These are phyloP conservation scores for Epistrophe grossulariae DNA, from an alignment of 2,888 invertebrate genomes.

Conservation along the genomic window DNA sequence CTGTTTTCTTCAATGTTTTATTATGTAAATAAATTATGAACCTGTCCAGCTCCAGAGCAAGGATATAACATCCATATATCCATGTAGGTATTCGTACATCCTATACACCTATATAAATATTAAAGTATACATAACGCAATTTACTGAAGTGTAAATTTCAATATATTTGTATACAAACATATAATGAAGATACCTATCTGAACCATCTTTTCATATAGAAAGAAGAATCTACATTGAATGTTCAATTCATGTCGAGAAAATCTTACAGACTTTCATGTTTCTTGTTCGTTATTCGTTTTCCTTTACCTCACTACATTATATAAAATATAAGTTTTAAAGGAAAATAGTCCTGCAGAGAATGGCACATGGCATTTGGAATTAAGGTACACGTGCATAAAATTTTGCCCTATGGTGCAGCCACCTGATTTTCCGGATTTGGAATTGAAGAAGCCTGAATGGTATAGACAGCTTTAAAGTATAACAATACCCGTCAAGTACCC, in stretches of 20 bases:
- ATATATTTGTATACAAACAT: conserved; percentile 25
- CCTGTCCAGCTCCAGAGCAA: conserved; percentile 30
- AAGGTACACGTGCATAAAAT: conserved; percentile 43
- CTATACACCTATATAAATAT: neutral
- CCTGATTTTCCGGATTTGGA: neutral
- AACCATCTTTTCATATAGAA: neutral
- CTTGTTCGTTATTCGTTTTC: neutral
- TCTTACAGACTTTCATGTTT: conserved; percentile 16
- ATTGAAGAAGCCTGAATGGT: neutral
- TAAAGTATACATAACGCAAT: conserved; percentile 30
- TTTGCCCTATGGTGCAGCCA: neutral
- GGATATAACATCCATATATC: neutral
- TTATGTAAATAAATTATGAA: conserved; percentile 36
- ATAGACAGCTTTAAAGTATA: too few species aligned
- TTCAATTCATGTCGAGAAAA: conserved; percentile 5
- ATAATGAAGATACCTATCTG: neutral
- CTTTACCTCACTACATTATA: neutral
- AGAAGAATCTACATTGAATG: neutral
- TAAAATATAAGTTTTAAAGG: neutral
- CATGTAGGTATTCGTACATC: neutral
- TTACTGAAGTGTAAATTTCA: conserved; percentile 51
- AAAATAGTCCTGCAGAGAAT: conserved; percentile 26
- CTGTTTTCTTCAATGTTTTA: neutral
- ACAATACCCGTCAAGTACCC: too few species aligned
- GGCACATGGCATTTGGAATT: neutral